Conservation (phyloP, 2,888 invertebrate species). For the Strigamia transsilvanica region DNA sequence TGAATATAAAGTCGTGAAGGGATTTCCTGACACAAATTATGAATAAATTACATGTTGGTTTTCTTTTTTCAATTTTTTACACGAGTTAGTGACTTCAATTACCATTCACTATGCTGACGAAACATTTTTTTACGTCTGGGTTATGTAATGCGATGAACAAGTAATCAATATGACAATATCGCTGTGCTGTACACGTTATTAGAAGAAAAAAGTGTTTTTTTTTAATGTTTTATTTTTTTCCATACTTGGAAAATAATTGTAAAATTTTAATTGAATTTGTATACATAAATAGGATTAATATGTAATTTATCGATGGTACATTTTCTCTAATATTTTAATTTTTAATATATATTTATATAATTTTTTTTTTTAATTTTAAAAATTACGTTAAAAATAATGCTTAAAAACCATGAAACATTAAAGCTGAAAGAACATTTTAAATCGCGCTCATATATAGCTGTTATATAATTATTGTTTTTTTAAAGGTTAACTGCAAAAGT, state of each 20-base stretch:
- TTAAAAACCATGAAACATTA: too few relatives aligned
- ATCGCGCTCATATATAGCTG: too few relatives aligned
- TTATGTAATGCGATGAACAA: neutral
- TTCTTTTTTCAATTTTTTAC: neutral
- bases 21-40: constrained; percentile 27
- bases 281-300: too few relatives aligned
- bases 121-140: neutral
- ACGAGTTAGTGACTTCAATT: neutral
- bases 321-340: too few relatives aligned
- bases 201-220: neutral
- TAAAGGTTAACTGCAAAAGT: neutral
- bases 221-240: too few relatives aligned
- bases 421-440: too few relatives aligned
- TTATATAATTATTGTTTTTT: neutral
- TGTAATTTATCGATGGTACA: too few relatives aligned
- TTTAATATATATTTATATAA: too few relatives aligned
- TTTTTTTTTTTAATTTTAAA: too few relatives aligned
- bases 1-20: neutral
- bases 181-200: neutral
- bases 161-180: neutral
- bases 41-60: constrained; percentile 28
- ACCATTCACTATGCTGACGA: neutral
- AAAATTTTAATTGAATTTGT: too few relatives aligned
- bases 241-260: too few relatives aligned
- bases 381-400: too few relatives aligned